A percentile compares a stretch with the other conserved stretches of the same genome.
These are phyloP conservation scores for Diplolepis rosae DNA, from an alignment of 2,888 invertebrate species.

Conservation along the genomic window DNA sequence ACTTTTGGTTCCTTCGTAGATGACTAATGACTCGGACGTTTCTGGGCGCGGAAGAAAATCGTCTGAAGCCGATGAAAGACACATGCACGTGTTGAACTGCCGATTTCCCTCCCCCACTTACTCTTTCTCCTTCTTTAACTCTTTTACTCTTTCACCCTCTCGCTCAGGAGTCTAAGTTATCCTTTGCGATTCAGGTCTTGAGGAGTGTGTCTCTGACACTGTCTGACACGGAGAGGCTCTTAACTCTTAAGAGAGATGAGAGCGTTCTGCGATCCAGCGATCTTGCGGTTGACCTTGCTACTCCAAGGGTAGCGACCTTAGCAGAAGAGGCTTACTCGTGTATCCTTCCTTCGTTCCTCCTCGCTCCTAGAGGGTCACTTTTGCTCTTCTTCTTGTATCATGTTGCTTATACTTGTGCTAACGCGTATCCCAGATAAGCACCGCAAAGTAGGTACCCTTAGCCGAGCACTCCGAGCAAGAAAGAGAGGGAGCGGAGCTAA, in stretches of 20 bases:
- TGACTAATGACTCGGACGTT: background rate
- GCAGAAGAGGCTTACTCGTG: conserved; percentile 48
- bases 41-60: conserved; percentile 6
- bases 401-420: conserved; percentile 42
- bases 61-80: conserved; percentile 9
- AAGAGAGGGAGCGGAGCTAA: conserved; percentile 39
- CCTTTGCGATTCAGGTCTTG: background rate
- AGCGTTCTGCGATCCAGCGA: conserved; percentile 50
- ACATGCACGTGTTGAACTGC: conserved; percentile 20
- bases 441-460: conserved; percentile 49
- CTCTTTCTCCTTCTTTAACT: background rate
- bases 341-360: conserved; percentile 48
- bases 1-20: background rate
- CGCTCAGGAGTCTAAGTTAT: background rate
- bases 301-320: conserved; percentile 65
- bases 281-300: conserved; percentile 64
- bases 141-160: conserved; percentile 2
- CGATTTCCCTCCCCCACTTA: conserved; percentile 8
- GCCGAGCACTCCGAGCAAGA: conserved; percentile 41
- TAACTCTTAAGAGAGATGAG: conserved; percentile 46
- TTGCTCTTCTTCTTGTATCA: conserved; percentile 49
- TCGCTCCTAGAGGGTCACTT: conserved; percentile 47
- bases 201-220: conserved; percentile 9
- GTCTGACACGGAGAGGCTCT: conserved; percentile 37
- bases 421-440: conserved; percentile 50